Conservation (phyloP, 2,888 invertebrate genomes). For the Norana najaformis region DNA sequence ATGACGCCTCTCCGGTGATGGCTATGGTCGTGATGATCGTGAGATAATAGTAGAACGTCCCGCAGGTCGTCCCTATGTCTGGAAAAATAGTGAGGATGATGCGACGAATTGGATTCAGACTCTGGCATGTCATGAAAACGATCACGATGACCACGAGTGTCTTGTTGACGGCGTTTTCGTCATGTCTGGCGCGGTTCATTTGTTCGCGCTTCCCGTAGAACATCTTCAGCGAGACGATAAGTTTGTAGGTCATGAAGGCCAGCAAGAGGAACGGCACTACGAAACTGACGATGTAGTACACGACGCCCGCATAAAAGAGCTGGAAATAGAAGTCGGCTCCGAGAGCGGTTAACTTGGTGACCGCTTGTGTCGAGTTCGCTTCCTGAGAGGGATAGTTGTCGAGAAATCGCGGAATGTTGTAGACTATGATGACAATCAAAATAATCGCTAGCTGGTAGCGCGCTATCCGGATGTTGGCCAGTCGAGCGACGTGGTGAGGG, state of each 20-base stretch:
- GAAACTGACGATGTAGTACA: background rate
- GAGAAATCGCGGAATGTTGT: background rate
- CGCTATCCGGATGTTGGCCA: background rate
- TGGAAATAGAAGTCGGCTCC: constrained; percentile 18
- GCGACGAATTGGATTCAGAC: constrained; percentile 4
- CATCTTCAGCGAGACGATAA: background rate
- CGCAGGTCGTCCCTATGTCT: background rate
- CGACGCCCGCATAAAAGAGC: background rate
- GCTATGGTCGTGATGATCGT: background rate
- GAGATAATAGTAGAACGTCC: constrained; percentile 27
- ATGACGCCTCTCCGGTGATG: background rate
- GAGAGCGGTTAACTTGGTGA: background rate
- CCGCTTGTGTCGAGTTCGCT: background rate
- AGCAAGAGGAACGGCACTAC: background rate
- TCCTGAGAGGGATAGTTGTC: background rate
- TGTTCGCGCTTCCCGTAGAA: constrained; percentile 25
- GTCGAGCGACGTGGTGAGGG: constrained; percentile 7
- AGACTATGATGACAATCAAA: background rate
- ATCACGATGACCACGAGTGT: constrained; percentile 19
- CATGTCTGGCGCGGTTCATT: background rate
- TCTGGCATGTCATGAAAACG: constrained; percentile 24
- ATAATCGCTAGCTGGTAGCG: constrained; percentile 6
- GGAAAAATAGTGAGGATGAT: background rate
- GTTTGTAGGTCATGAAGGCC: constrained; percentile 20
- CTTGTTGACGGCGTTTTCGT: background rate